Base-by-base conservation (phyloP, 2,888 invertebrate genomes). In the Pollenia griseotomentosa region DNA sequence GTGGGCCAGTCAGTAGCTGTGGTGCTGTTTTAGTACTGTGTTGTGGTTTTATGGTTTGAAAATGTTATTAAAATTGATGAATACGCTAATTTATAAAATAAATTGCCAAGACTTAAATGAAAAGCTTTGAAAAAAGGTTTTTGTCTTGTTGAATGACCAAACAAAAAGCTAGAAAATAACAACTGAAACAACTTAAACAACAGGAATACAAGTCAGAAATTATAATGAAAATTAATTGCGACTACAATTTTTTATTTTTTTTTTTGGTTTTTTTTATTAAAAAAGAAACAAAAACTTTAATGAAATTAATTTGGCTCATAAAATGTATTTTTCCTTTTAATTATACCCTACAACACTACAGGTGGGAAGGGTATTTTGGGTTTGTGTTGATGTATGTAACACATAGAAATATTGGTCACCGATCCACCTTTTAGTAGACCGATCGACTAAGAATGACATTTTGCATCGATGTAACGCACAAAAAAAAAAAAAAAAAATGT, bases 11-110 rank as follows among this genome's bases (percentile, higher is more conserved):
- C 23, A 14, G 71, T 23, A 23, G 46, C n/a, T 79, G 63, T 74
- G 19, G 2, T 65, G 57, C 33, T 81, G 66, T 80, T 84, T 79
- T 74, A 68, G 74, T 84, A 71, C 68, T 84, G 75, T 85, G 88
- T 86, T 89, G 89, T 66, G 89, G 89, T 89, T 88, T 88, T 83
- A 86, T 83, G 88, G 87, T 88, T 87, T 77, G 81, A 85, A 90
- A 91, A 91, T 91, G 87, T 90, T 91, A 92, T 92, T 92, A 92
- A 92, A 92, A 92, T 92, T 92, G 92, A 92, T 92, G 92, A 92
- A 92, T 92, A 90, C 89, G 90, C 91, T 92, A 92, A 92, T 92
- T 92, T 91, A 91, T 90, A 90, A 88, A 88, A 89, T 89, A 87
- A 88, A 88, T 88, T 87, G 78, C 78, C 78, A 87, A 87, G 84